Percentiles rank a stretch among this genome's conserved stretches.
Conservation (phyloP, 92 coral and sea anemone species). For the Porites cylindrica region DNA sequence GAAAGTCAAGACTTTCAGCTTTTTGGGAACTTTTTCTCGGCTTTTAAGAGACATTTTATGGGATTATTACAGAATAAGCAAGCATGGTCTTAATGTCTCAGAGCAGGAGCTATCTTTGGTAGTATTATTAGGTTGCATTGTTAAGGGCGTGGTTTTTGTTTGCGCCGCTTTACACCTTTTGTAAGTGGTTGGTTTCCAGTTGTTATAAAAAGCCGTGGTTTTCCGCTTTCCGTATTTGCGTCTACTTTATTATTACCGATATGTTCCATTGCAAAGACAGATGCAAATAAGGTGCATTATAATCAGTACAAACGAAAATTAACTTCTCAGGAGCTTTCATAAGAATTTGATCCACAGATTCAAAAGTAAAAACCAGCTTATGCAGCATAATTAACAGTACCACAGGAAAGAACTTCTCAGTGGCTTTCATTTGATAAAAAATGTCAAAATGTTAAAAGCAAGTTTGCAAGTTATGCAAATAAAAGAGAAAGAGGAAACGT, state of each 20-base stretch:
- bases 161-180: too few relatives aligned
- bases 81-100: neutral
- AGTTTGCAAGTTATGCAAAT: too few relatives aligned
- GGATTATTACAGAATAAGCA: neutral
- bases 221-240: too few relatives aligned
- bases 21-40: constrained; percentile 89
- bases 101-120: neutral
- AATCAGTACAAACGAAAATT: too few relatives aligned
- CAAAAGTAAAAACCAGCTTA: neutral
- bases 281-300: too few relatives aligned
- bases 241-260: too few relatives aligned
- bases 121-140: too few relatives aligned
- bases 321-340: neutral
- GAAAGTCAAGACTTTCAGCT: constrained; percentile 58
- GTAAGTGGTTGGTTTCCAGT: too few relatives aligned
- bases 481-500: too few relatives aligned
- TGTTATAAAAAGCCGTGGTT: too few relatives aligned
- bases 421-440: neutral
- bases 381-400: neutral
- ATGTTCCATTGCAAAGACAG: too few relatives aligned
- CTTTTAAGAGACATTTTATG: constrained; percentile 80
- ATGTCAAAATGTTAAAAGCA: neutral
- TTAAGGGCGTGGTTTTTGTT: too few relatives aligned
- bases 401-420: neutral
- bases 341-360: neutral